Evolutionary conservation across 2,113 vertebrate species (phyloP).

Genomic region (Panthera uncia): DNA sequence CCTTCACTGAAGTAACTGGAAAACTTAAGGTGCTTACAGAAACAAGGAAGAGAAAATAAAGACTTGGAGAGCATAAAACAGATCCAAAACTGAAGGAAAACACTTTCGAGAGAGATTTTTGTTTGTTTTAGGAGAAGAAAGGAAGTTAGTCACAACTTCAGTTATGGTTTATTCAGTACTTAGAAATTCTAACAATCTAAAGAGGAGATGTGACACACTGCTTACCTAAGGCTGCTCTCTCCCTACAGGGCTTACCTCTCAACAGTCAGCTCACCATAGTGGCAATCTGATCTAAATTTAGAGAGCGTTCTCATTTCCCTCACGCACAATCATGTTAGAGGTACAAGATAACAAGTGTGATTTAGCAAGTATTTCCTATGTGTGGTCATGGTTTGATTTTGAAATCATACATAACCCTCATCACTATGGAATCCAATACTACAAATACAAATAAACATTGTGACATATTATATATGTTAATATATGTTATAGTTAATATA

Average conservation of each 20-base stretch:
- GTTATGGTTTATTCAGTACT: not conserved
- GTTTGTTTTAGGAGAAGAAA: not conserved
- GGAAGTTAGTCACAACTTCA: not conserved
- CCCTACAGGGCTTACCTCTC: not conserved
- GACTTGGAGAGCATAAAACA: not conserved
- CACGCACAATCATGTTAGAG: not conserved
- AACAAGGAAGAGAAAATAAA: not conserved
- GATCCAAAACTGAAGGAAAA: not conserved
- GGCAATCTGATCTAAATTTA: not conserved
- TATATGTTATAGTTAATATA: no score
- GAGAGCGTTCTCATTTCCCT: not conserved
- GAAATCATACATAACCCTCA: not conserved
- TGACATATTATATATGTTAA: not conserved
- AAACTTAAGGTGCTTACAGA: not conserved
- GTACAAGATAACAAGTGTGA: not conserved
- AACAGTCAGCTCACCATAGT: not conserved
- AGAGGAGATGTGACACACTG: not conserved
- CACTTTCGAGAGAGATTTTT: not conserved
- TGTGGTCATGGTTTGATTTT: not conserved
- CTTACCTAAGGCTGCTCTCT: not conserved
- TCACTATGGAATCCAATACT: not conserved
- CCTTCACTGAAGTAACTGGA: not conserved
- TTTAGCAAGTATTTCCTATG: not conserved
- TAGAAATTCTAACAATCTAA: not conserved
- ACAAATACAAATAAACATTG: not conserved